phyloP scores from a whole-genome alignment of 2,113 vertebrate genomes.

The Ardeotis arabs region DNA sequence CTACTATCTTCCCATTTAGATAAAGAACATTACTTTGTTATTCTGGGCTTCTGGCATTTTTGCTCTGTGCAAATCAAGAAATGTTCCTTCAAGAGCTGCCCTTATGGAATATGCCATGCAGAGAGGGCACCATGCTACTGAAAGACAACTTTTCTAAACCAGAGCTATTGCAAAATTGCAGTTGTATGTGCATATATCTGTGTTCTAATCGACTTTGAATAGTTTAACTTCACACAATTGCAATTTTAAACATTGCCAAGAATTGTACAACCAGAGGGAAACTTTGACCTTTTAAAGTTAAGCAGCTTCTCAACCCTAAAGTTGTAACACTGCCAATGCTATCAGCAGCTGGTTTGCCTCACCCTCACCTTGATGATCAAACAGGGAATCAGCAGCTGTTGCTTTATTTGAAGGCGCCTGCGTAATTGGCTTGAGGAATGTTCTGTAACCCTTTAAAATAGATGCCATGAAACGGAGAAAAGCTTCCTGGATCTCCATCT shows the following conservation, averaged over 20 bases:
- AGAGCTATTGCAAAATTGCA: neutral
- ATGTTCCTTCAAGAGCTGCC: neutral
- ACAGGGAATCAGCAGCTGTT: constrained; percentile 91
- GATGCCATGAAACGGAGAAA: constrained; percentile 97
- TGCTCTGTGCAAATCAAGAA: neutral
- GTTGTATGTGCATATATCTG: neutral
- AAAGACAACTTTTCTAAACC: neutral
- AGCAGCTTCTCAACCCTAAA: neutral
- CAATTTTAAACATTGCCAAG: neutral
- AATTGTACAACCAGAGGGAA: neutral
- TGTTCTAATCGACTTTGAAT: neutral
- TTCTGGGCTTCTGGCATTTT: neutral
- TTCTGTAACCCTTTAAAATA: constrained; percentile 93
- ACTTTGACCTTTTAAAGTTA: neutral
- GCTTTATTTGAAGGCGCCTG: constrained; percentile 95
- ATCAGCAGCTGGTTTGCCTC: neutral
- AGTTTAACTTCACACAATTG: neutral
- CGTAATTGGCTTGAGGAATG: constrained; percentile 93
- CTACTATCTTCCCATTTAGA: neutral
- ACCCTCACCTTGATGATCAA: constrained; percentile 91
- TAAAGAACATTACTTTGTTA: neutral
- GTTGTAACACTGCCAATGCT: neutral
- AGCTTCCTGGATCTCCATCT: constrained; percentile 96
- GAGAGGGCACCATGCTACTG: neutral
- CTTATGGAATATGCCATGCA: neutral